Percentiles rank a stretch among this genome's conserved stretches.
Conservation (phyloP, 1,140 invertebrate species). For the Pachyrhynchus sulphureomaculatus region DNA sequence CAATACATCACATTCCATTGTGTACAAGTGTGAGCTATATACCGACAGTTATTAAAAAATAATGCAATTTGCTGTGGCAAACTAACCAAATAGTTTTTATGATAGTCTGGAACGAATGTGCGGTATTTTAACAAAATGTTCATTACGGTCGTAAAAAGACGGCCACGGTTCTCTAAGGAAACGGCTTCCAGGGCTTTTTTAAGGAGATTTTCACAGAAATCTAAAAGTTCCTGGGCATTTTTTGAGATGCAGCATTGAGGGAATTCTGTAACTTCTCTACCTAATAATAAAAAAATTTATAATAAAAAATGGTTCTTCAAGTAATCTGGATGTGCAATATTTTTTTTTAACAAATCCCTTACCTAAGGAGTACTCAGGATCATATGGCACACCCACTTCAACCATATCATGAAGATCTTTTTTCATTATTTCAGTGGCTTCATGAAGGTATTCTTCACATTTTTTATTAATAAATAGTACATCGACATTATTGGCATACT, state of each 20-base stretch:
- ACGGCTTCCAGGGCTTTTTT: slow-evolving; percentile 67
- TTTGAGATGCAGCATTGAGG: slow-evolving; percentile 64
- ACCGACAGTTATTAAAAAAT: slow-evolving; percentile 93
- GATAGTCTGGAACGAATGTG: slow-evolving; percentile 73
- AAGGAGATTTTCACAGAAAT: slow-evolving; percentile 70
- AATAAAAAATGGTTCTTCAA: neutral
- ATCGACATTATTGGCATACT: slow-evolving; percentile 77
- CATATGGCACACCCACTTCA: slow-evolving; percentile 54
- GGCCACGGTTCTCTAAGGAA: slow-evolving; percentile 60
- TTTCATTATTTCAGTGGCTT: slow-evolving; percentile 72
- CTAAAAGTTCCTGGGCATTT: slow-evolving; percentile 62
- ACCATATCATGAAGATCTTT: slow-evolving; percentile 79
- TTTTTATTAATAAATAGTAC: slow-evolving; percentile 77
- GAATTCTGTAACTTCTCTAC: slow-evolving; percentile 25
- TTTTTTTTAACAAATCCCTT: slow-evolving; percentile 2
- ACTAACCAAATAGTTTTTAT: slow-evolving; percentile 74
- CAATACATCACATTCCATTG: slow-evolving; percentile 51
- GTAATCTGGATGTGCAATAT: no score
- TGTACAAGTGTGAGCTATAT: slow-evolving; percentile 74
- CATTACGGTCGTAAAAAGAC: slow-evolving; percentile 69
- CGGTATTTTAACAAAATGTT: slow-evolving; percentile 80
- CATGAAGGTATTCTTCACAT: slow-evolving; percentile 69
- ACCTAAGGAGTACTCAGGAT: slow-evolving; percentile 33
- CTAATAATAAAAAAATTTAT: slow-evolving; percentile 4
- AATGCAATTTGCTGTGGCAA: slow-evolving; percentile 87